Percentiles rank a stretch among this genome's conserved stretches.
Conservation (phyloP, 2,797 vertebrate genomes). For the Tragelaphus eurycerus region DNA sequence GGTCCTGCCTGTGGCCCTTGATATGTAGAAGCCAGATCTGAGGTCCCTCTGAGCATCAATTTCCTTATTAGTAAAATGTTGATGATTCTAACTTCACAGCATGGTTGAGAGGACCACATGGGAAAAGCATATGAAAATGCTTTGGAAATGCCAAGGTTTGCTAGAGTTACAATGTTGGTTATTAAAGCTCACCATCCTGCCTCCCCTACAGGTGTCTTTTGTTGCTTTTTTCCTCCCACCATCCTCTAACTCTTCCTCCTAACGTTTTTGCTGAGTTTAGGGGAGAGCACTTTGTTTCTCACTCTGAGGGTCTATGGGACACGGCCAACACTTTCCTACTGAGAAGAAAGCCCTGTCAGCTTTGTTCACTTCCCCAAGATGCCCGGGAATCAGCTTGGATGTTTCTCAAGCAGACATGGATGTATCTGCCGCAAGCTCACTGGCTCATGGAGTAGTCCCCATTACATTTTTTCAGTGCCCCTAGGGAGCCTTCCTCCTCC, state of each 20-base stretch:
- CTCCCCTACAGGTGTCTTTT: neutral
- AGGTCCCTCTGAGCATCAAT: neutral
- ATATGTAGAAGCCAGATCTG: rapidly evolving
- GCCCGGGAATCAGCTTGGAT: neutral
- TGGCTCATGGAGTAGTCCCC: neutral
- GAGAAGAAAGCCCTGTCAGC: neutral
- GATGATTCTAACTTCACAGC: neutral
- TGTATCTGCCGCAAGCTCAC: neutral
- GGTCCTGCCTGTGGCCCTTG: too few relatives aligned
- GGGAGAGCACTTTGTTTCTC: neutral
- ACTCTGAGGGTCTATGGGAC: neutral
- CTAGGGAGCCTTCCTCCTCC: neutral
- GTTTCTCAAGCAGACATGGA: neutral
- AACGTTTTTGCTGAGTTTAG: neutral
- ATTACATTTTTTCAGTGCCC: neutral
- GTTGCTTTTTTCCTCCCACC: neutral
- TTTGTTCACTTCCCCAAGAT: neutral
- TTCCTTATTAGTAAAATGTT: neutral
- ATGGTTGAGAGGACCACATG: neutral
- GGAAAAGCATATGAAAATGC: neutral
- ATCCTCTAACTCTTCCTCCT: neutral
- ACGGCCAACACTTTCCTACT: neutral
- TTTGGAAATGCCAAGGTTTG: neutral
- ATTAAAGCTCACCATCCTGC: neutral
- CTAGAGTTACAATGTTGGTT: too few relatives aligned